Base-by-base conservation (phyloP, 1,140 invertebrate species). In the Monomorium pharaonis region DNA sequence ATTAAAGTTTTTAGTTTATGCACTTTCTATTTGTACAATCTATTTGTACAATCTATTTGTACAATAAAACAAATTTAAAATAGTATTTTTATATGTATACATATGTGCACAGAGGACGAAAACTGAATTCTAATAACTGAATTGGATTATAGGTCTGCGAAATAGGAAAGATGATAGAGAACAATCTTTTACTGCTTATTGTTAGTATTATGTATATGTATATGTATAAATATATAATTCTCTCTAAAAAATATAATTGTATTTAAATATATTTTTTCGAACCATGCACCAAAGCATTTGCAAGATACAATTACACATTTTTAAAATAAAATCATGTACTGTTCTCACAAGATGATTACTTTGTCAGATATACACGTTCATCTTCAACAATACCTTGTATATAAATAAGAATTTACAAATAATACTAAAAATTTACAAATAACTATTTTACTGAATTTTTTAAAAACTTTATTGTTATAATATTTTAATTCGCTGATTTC, bases 1-100 rank as follows among this genome's bases (percentile, higher is more conserved):
- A 69, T 30, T 54, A 1, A 37, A 69, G 21, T 56, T 80, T 54
- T 69, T 54, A 42, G 12, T 18, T 49, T 27, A 33, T n/a, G 27
- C 14, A 67, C 62, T 42, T 70, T 62, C 30, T 44, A 42, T 44
- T 37, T n/a, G n/a, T n/a, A n/a, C n/a, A n/a, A n/a, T n/a, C 75
- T 51, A 51, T 18, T 33, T 9, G 42, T 47, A 33, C 7, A n/a
- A 42, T 65, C 75, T 51, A 51, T 18, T 33, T 9, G 42, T 47
- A 33, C 7, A n/a, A 42, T 65, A 0, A 42, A 44, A 78, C 47
- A 14, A 65, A 7, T 76, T 42, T 54, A 63, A 78, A 63, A 63
- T 37, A 16, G 10, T 21, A 56, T 58, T 12, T 10, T 44, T 18
- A 1, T 5, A 9, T 33, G 7, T 14, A n/a, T n/a, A n/a, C n/a